These are phyloP conservation scores for Ellobius talpinus DNA, from an alignment of 2,113 vertebrate species.

Conservation along the genomic window DNA sequence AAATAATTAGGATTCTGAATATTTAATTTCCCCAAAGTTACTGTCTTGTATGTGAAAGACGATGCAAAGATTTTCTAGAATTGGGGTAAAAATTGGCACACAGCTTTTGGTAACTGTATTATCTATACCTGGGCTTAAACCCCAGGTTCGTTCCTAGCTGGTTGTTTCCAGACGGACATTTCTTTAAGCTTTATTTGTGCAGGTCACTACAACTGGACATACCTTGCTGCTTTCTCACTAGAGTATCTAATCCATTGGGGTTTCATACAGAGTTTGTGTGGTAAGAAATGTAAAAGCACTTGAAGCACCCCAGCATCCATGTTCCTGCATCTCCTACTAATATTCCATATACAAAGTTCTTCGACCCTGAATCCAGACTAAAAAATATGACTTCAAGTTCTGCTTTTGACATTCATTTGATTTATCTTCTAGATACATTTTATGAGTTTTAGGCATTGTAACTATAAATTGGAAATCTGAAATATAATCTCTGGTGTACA, in stretches of 20 bases:
- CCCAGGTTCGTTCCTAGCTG: neutral
- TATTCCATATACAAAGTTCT: neutral
- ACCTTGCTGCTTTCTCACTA: neutral
- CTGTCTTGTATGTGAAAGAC: neutral
- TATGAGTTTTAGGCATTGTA: neutral
- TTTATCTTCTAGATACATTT: conserved; percentile 15
- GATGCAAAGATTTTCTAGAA: neutral
- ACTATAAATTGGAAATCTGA: conserved; percentile 28
- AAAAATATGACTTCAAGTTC: neutral
- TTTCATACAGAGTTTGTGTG: neutral
- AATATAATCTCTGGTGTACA: conserved; percentile 1
- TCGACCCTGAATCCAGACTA: neutral
- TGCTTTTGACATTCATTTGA: neutral
- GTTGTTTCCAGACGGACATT: neutral
- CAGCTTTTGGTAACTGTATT: neutral
- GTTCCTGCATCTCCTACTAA: neutral
- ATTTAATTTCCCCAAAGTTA: neutral
- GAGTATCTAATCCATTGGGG: neutral
- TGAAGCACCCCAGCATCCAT: neutral
- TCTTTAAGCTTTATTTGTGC: neutral
- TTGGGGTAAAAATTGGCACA: neutral
- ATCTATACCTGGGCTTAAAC: neutral
- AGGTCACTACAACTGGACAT: neutral
- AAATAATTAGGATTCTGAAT: neutral
- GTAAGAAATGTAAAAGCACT: neutral